Base-by-base conservation (phyloP, 2,888 invertebrate genomes). In the Schizotus pectinicornis region DNA sequence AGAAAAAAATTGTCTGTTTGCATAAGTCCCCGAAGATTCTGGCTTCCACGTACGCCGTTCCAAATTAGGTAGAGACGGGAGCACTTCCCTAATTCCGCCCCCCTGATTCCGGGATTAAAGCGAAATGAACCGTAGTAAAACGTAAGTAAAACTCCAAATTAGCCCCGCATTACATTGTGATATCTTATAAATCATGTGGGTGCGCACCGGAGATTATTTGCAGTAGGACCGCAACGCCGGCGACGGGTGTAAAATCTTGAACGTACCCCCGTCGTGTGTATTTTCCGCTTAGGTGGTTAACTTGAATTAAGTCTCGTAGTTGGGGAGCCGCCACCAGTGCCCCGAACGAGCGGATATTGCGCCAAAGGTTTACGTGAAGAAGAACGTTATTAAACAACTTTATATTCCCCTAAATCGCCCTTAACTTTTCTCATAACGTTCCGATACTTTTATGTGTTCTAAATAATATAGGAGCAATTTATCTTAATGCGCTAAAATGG, bases 381-480 rank as follows among this genome's bases (percentile, higher is more conserved):
- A 62, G 62, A 64, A 65, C 67, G 62, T 67, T 68, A 70, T 70
- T 68, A 70, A 68, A 68, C 67, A 67, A 68, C 67, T 70, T 70
- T 67, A 67, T 68, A 66, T 67, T 68, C 64, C 62, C 58, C 57
- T 67, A 62, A 63, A 60, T 63, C 63, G 63, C 57, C 49, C 52
- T 51, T 59, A 67, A 67, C 67, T 67, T 67, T 67, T 63, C 61
- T 64, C 65, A 65, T 65, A 67, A 61, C 64, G 61, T 59, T 59
- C 53, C 60, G 57, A 56, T 63, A 65, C 48, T 50, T 59, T 47
- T 54, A 55, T 52, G 56, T 56, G 22, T 22, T 22, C 22, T 22
- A 22, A 22, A 22, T 22, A 22, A 22, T 22, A 22, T 22, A 22
- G 22, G 5, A 22, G 22, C 22, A 22, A 22, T 22, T 22, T 22